Base-by-base conservation (phyloP, 2,113 vertebrate genomes). In the Rhinoptilus africanus region DNA sequence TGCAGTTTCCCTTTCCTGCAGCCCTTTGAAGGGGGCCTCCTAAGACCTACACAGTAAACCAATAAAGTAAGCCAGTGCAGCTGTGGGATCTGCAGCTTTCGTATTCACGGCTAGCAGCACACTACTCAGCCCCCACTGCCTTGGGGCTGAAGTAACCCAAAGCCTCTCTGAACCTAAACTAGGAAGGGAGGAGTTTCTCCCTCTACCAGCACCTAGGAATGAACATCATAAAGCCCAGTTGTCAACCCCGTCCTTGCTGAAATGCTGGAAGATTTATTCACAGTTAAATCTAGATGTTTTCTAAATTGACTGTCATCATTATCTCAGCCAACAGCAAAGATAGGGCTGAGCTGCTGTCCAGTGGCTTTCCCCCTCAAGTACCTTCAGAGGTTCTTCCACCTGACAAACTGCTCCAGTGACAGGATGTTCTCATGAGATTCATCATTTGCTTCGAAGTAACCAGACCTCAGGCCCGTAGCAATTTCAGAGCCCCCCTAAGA, bases 381-480 rank as follows among this genome's bases (percentile, higher is more conserved):
- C 9, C n/a, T 57, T 81, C 69, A 73, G 69, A 77, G 43, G 23
- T 78, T 85, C 41, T 47, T 68, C 37, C 37, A 68, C 23, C 69
- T 71, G 62, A 39, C 26, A 54, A 57, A 64, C 43, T 43, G 27
- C 26, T 71, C 32, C 41, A 50, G 45, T 10, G 32, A 41, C 21
- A 72, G 41, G 53, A 73, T n/a, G 34, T 5, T 82, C 43, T 73
- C 16, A 17, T 18, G 43, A 68, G 30, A 35, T 18, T 53, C 37
- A 48, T 9, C 9, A 8, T 47, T 51, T 76, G 9, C 75, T 80
- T 67, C 0, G 0, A 35, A 45, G 35, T 35, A 60, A 51, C 57
- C 57, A 91, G 45, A 67, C 11, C 35, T 76, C 34, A 51, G 41
- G 10, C 5, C 28, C 0, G 0, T 18, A 1, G 0, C 34, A 53